Evolutionary conservation across 2,888 invertebrate genomes (phyloP).

Genomic region (Pyrgus malvae): DNA sequence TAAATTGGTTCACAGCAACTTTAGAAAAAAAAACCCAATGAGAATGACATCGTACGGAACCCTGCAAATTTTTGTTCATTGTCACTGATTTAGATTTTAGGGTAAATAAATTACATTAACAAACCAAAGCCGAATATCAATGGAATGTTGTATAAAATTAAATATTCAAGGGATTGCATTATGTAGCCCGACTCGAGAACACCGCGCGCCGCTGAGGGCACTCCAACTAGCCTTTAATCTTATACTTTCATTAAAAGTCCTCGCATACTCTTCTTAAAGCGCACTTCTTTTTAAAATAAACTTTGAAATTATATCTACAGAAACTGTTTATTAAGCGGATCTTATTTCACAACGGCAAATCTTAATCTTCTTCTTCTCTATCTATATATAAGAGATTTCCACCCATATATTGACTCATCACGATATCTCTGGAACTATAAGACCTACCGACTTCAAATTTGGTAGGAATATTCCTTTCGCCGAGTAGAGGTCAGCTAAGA

Average conservation of each 20-base stretch:
- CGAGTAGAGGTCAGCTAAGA: too few relatives aligned
- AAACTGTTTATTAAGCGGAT: not conserved
- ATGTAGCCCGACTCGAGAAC: conserved; percentile 2
- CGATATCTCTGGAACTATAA: too few relatives aligned
- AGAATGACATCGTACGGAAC: too few relatives aligned
- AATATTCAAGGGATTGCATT: conserved; percentile 11
- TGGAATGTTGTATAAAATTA: not conserved
- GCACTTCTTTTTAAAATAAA: conserved; percentile 5
- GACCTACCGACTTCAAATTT: too few relatives aligned
- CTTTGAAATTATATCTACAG: not conserved
- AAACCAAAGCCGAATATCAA: conserved; percentile 15
- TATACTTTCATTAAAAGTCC: conserved; percentile 22
- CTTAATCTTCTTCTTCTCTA: too few relatives aligned
- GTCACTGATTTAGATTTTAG: conserved; percentile 1
- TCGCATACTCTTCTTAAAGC: conserved; percentile 10
- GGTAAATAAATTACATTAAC: too few relatives aligned
- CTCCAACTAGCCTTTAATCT: conserved; percentile 16
- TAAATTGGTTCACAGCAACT: too few relatives aligned
- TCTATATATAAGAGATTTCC: too few relatives aligned
- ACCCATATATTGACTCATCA: too few relatives aligned
- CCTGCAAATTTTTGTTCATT: too few relatives aligned
- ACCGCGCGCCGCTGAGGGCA: conserved; percentile 4
- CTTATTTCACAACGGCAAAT: not conserved
- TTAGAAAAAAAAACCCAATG: too few relatives aligned
- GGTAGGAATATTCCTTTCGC: too few relatives aligned